Conservation (phyloP, 2,888 invertebrate species). For the Ornithoptera alexandrae region DNA sequence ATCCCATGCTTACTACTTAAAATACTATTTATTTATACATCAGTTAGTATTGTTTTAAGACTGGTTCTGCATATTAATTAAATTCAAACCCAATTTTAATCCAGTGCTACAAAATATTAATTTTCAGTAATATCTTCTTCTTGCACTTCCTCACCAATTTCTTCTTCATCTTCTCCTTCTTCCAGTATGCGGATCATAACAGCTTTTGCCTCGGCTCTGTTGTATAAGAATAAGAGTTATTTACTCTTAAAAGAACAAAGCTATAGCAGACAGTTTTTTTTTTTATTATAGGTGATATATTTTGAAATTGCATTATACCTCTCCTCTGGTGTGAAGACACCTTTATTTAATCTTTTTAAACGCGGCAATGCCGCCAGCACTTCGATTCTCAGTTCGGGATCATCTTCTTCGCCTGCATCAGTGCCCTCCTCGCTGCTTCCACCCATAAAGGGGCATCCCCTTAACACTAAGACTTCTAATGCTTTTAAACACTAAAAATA, state of each 20-base stretch:
- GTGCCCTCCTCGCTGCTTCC: slow-evolving; percentile 59
- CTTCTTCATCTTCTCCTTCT: slow-evolving; percentile 63
- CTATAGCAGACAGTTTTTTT: too few species aligned
- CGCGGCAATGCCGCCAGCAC: slow-evolving; percentile 74
- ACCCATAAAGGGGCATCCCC: slow-evolving; percentile 79
- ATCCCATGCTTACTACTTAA: too few species aligned
- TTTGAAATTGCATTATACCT: slow-evolving; percentile 44
- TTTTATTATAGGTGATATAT: too few species aligned
- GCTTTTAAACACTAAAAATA: slow-evolving; percentile 57
- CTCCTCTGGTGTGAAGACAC: slow-evolving; percentile 69
- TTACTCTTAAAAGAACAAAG: too few species aligned
- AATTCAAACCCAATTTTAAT: neutral
- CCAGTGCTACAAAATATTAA: slow-evolving; percentile 2
- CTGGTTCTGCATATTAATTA: neutral
- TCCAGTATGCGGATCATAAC: slow-evolving; percentile 63
- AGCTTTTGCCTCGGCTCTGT: slow-evolving; percentile 60
- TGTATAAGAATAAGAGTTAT: too few species aligned
- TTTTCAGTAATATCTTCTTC: slow-evolving; percentile 37
- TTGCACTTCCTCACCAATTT: slow-evolving; percentile 48
- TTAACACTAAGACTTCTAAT: slow-evolving; percentile 74
- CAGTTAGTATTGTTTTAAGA: neutral
- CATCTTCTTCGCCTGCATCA: slow-evolving; percentile 60
- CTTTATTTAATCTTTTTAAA: slow-evolving; percentile 80
- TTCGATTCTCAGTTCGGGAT: slow-evolving; percentile 63
- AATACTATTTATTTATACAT: too few species aligned